These are phyloP conservation scores for Corynorhinus townsendii DNA, from an alignment of 2,113 vertebrate genomes.

Conservation along the genomic window DNA sequence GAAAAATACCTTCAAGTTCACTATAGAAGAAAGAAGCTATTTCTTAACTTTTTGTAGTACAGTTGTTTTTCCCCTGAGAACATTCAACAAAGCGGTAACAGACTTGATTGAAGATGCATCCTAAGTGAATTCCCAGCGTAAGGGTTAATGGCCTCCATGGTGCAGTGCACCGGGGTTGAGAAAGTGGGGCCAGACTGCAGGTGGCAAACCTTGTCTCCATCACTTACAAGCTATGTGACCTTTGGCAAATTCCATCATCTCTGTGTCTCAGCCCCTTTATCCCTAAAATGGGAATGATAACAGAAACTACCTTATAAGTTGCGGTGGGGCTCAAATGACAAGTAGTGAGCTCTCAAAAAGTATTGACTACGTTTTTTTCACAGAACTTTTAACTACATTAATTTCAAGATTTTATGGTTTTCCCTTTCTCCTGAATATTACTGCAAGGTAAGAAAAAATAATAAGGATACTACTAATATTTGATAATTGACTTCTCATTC, in stretches of 20 bases:
- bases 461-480: neutral
- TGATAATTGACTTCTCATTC: neutral
- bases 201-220: neutral
- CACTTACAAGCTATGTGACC: neutral
- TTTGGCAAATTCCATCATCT: neutral
- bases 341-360: neutral
- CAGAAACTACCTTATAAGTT: neutral
- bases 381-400: neutral
- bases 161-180: neutral
- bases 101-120: neutral
- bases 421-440: neutral
- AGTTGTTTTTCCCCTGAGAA: neutral
- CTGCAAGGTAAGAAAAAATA: neutral
- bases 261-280: neutral
- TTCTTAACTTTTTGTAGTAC: neutral
- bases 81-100: neutral
- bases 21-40: neutral
- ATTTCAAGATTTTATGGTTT: neutral
- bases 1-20: neutral
- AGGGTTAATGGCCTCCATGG: neutral
- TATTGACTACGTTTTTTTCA: neutral
- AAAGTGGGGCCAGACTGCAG: fast-evolving
- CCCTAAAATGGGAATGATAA: neutral
- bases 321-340: neutral
- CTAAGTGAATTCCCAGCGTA: neutral